Base-by-base conservation (phyloP, 1,140 invertebrate genomes). In the Potamilus streckersoni region DNA sequence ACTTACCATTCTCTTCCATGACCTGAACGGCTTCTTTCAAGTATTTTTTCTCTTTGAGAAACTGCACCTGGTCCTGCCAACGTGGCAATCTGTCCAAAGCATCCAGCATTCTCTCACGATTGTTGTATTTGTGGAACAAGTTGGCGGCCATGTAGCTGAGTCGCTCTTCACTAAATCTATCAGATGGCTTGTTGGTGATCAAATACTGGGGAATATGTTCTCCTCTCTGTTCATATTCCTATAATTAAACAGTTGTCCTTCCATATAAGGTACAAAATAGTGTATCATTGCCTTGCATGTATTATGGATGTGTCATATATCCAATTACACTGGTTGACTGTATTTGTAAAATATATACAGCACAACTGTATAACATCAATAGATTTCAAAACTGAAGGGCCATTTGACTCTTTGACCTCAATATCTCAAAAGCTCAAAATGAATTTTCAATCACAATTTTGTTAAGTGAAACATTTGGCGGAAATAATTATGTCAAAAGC, bases 91-190 rank as follows among this genome's bases (percentile, higher is more conserved):
- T 76, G 19, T 82, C 74, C 5, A 87, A 69, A 62, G 83, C 80
- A 15, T 78, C 82, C 67, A 82, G 70, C 79, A 85, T 82, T 60
- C 74, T 80, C 16, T 74, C 69, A 20, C 56, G 59, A 19, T 85
- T 81, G 11, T 76, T 79, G 16, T 75, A 59, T 23, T 62, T 68
- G 59, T 79, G 77, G 71, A 82, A 81, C 31, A 82, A 69, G 23
- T 80, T 79, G 27, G 85, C 85, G 61, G 85, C 78, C 71, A 74
- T 83, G 75, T 77, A 73, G 73, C 79, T 78, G 11, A 83, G 71
- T 56, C 71, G 78, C 71, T 80, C 81, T 66, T 80, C 76, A 23
- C 78, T 78, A 60, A 82, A 80, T n/a, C 59, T 15, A 57, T 63
- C 66, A 23, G 65, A 38, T 73, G 84, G 84, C 31, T 77, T 79